phyloP scores from a whole-genome alignment of 2,797 vertebrate species.

The Parauchenoglanis punctatus region DNA sequence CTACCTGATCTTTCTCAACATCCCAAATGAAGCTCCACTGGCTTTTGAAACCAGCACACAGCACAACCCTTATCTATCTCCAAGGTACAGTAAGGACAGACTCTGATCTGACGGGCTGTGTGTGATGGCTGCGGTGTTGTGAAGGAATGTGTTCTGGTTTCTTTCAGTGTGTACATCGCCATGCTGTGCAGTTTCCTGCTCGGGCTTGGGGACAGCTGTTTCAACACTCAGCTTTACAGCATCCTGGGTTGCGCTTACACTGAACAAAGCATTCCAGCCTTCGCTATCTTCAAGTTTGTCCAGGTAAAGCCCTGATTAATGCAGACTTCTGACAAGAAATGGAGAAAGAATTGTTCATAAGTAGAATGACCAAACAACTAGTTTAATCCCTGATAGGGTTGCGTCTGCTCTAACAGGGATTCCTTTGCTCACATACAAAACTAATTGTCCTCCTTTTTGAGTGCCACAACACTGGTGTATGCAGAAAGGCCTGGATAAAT shows the following conservation, averaged over 20 bases:
- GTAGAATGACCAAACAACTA: not conserved
- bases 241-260: slow-evolving; percentile 76
- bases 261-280: slow-evolving; percentile 77
- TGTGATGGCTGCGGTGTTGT: not conserved
- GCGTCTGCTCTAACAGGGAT: not conserved
- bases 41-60: slow-evolving; percentile 67
- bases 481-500: not conserved
- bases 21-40: slow-evolving; percentile 76
- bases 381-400: not conserved
- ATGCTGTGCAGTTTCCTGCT: slow-evolving; percentile 82
- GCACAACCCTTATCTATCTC: slow-evolving; percentile 70
- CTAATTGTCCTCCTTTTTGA: no score
- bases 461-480: not conserved
- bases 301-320: slow-evolving; percentile 69
- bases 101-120: not conserved
- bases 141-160: not conserved
- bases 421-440: not conserved
- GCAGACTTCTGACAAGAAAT: no score
- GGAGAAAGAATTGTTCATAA: not conserved
- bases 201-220: slow-evolving; percentile 82
- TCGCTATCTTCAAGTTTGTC: slow-evolving; percentile 85
- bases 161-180: slow-evolving; percentile 71
- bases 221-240: slow-evolving; percentile 85
- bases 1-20: slow-evolving; percentile 82
- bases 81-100: slow-evolving; percentile 66